Evolutionary conservation across 64 coral and sea anemone genomes (phyloP), one percentile per base, ranked within the genome.

Genomic region (Stylophora pistillata): DNA sequence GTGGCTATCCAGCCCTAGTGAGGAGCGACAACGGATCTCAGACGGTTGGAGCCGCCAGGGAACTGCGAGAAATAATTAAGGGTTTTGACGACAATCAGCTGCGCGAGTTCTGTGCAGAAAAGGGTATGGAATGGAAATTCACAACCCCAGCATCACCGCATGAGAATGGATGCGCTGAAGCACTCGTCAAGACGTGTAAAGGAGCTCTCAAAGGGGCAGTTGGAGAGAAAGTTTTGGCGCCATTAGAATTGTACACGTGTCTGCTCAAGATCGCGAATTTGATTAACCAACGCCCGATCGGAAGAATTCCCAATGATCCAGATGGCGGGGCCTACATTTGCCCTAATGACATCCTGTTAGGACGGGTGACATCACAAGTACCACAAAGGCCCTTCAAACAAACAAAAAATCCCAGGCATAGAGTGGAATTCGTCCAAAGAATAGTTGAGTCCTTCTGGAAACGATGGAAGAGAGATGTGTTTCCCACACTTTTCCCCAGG

Each of bases 1-100:
- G 88, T 28, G 88, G 75, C 59, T 28, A 69, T 12, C 88, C 88
- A 27, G 62, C 88, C 1, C 1, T 89, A 32, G 41, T 89, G 63
- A 89, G 52, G 63, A 80, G 88, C 60, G 88, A 89, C 59, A 89
- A 89, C 62, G 72, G 86, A 30, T 74, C 76, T 10, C 88, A 89
- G 64, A 68, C 81, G 27, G n/a, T n/a, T n/a, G n/a, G n/a, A n/a
- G 63, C 56, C 7, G 87, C 71, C 56, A 16, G 74, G n/a, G 87
- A 89, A 62, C 63, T 89, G 0, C 27, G 58, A 68, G 56, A 89
- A 0, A 89, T 89, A 62, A 30, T 89, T 3, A 62, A 58, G n/a
- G 87, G 87, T 26, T 78, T 74, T 74, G 25, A 79, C 41, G 23
- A 52, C 18, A 34, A 89, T 12, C 23, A 58, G 56, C 58, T 89